A percentile compares a stretch with the other conserved stretches of the same genome.
Evolutionary conservation across 37 sponge, comb jelly and placozoan genomes (phyloP).

Genomic region (Ianthella basta): DNA sequence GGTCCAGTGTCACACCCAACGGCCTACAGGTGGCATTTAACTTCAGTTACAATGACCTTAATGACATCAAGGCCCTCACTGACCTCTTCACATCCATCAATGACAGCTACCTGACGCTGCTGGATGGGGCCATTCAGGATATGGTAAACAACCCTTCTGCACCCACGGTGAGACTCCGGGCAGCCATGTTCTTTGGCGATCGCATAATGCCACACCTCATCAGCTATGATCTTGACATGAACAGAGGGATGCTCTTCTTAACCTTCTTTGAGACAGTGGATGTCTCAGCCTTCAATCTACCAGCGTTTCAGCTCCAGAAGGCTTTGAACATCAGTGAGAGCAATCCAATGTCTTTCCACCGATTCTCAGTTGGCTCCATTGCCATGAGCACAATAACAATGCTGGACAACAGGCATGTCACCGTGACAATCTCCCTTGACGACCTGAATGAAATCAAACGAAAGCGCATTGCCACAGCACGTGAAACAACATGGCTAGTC

Average conservation of each 20-base stretch:
- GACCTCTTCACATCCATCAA: conserved; percentile 55
- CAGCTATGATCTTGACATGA: conserved; percentile 80
- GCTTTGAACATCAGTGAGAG: conserved; percentile 66
- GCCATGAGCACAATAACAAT: conserved; percentile 64
- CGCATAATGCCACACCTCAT: conserved; percentile 62
- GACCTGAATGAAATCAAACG: conserved; percentile 91
- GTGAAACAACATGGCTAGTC: conserved; percentile 80
- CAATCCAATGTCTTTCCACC: conserved; percentile 60
- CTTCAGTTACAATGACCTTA: conserved; percentile 70
- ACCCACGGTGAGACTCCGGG: conserved; percentile 43
- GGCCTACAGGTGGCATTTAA: conserved; percentile 63
- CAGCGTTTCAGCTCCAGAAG: conserved; percentile 64
- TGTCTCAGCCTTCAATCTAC: conserved; percentile 68
- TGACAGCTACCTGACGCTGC: conserved; percentile 65
- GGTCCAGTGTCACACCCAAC: conserved; percentile 51
- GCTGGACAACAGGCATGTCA: conserved; percentile 80
- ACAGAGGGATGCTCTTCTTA: conserved; percentile 66
- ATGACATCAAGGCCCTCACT: conserved; percentile 76
- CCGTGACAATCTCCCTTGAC: conserved; percentile 62
- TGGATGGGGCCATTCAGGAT: conserved; percentile 70
- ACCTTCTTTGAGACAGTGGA: conserved; percentile 91
- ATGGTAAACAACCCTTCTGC: conserved; percentile 83
- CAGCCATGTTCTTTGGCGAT: conserved; percentile 68
- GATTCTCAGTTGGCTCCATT: conserved; percentile 41
- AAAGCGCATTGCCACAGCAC: conserved; percentile 66